Conservation (phyloP, 2,888 invertebrate species). For the Apamea anceps region DNA sequence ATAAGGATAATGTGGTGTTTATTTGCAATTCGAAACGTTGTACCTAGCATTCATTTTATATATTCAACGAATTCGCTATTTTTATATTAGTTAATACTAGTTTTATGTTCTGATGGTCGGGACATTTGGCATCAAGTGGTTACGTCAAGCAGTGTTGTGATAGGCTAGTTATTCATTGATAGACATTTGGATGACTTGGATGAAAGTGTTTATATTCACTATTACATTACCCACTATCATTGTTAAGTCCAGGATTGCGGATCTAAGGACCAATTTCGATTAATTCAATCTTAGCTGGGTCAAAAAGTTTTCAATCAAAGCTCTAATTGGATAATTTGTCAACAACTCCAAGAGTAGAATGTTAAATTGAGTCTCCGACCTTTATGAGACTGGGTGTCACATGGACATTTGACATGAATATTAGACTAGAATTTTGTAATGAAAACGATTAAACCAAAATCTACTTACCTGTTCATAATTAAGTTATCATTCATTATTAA, state of each 20-base stretch:
- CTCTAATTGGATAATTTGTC: not conserved
- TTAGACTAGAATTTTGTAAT: no score
- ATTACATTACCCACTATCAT: no score
- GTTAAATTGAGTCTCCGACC: no score
- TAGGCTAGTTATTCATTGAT: not conserved
- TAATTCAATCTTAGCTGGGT: not conserved
- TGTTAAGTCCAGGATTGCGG: not conserved
- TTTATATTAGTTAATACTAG: not conserved
- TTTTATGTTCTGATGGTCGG: constrained; percentile 2
- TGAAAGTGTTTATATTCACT: not conserved
- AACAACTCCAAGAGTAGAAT: no score
- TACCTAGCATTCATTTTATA: not conserved
- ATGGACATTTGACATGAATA: no score
- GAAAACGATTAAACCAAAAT: no score
- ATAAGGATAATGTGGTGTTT: constrained; percentile 15
- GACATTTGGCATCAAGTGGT: not conserved
- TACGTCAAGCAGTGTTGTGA: not conserved
- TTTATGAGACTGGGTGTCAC: no score
- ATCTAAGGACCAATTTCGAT: not conserved
- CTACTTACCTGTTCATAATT: no score
- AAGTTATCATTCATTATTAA: not conserved
- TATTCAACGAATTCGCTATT: not conserved
- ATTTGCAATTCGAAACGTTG: constrained; percentile 2
- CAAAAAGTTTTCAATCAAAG: not conserved
- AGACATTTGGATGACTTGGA: not conserved